Evolutionary conservation across 2,888 invertebrate genomes (phyloP).

Genomic region (Drosophila greeni): DNA sequence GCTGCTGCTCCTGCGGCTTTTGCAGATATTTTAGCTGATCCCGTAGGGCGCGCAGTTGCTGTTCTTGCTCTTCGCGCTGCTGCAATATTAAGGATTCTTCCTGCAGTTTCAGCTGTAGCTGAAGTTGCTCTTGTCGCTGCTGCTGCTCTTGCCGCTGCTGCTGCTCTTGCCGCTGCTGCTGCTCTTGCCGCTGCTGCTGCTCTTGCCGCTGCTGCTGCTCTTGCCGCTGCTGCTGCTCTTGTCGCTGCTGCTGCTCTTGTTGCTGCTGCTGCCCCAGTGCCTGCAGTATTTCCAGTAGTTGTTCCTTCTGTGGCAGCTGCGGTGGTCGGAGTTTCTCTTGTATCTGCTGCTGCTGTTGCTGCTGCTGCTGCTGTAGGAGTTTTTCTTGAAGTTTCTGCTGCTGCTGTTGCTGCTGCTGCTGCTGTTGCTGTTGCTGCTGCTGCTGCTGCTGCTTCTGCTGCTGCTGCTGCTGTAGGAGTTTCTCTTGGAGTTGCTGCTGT

Average conservation of each 20-base stretch:
- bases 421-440: not conserved
- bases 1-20: not conserved
- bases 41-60: not conserved
- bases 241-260: not conserved
- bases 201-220: not conserved
- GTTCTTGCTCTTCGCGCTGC: not conserved
- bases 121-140: not conserved
- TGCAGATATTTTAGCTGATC: not conserved
- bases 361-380: not conserved
- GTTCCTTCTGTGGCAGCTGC: not conserved
- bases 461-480: not conserved
- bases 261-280: not conserved
- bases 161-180: not conserved
- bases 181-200: not conserved
- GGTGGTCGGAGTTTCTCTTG: not conserved
- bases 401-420: not conserved
- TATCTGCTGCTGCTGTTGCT: not conserved
- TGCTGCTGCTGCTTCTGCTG: not conserved
- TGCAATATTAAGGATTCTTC: not conserved
- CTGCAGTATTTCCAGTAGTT: not conserved
- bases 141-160: no score
- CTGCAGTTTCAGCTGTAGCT: no score
- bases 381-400: not conserved
- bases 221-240: not conserved
- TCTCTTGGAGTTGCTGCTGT: not conserved